Base-by-base conservation (phyloP, 2,113 vertebrate species). In the Microtus oregoni region DNA sequence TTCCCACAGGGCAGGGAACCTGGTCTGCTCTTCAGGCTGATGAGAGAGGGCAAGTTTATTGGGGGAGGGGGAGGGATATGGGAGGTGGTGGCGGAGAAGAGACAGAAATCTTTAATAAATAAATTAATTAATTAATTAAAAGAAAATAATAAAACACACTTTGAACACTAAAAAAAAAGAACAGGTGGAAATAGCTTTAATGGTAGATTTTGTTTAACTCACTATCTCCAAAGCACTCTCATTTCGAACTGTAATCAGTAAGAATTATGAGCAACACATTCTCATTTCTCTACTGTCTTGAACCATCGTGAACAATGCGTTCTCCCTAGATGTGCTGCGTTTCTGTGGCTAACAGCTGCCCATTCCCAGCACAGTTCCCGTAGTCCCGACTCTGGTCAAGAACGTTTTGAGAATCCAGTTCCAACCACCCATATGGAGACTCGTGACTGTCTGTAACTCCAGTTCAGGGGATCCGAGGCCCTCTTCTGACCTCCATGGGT, bases 111-210 rank as follows among this genome's bases (percentile, higher is more conserved):
- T 8, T 47, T 7, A 47, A 47, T 47, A 47, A 47, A 47, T 47
- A 8, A 47, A 47, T 47, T 7, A 47, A 47, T 47, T 6, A 47
- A 47, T 47, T 7, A 47, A 47, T 47, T 7, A 47, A 47, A 8
- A 47, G 47, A 47, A 47, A 47, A 47, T 47, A 47, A 47, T 47
- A 47, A 47, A 47, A 6, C 47, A 47, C 47, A 47, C 47, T 47
- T 47, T 47, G 47, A 47, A 47, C 47, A 47, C 47, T 9, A 8
- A 47, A 47, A 47, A 47, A 47, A 47, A 92, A 85, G 55, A 20
- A 63, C 68, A 86, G 63, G 28, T 67, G 30, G 68, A 91, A 81
- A 89, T 89, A 82, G 78, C 41, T 89, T 89, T 90, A 82, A 82
- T 90, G 61, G 67, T 55, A 65, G 35, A 41, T 83, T 63, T 63